A percentile compares a stretch with the other conserved stretches of the same genome.
These are phyloP conservation scores for Choloepus didactylus DNA, from an alignment of 2,797 vertebrate species.

Conservation along the genomic window DNA sequence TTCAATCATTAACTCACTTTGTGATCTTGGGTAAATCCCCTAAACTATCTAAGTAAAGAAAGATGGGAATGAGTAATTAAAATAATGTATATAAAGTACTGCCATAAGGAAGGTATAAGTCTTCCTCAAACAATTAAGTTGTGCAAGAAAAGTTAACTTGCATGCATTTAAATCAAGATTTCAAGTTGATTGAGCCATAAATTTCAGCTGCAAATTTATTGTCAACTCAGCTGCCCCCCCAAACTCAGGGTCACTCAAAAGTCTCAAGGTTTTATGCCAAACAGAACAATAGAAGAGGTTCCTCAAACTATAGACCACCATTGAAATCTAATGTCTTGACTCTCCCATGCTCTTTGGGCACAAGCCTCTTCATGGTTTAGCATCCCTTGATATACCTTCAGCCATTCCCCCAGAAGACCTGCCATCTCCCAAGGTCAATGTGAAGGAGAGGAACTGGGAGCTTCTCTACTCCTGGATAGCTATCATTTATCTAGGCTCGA, in stretches of 20 bases:
- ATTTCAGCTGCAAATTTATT: neutral
- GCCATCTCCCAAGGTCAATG: neutral
- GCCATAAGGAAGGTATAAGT: neutral
- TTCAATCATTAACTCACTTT: neutral
- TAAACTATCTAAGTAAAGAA: neutral
- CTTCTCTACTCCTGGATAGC: rapidly evolving
- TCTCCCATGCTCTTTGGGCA: neutral
- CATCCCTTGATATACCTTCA: neutral
- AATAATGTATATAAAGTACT: neutral
- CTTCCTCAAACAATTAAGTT: neutral
- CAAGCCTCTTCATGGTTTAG: neutral
- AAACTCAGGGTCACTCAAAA: neutral
- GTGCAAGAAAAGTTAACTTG: neutral
- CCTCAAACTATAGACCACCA: neutral
- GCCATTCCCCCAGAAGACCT: too few species aligned
- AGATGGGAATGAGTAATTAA: neutral
- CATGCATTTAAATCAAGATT: neutral
- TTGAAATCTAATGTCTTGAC: neutral
- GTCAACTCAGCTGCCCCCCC: neutral
- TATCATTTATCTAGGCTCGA: neutral
- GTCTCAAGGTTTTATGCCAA: neutral
- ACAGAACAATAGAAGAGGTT: neutral
- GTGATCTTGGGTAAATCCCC: neutral
- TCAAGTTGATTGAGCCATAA: neutral
- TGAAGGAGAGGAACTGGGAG: neutral